Percentiles rank a stretch among this genome's conserved stretches.
These are phyloP conservation scores for Galerucella calmariensis DNA, from an alignment of 2,888 invertebrate species.

Conservation along the genomic window DNA sequence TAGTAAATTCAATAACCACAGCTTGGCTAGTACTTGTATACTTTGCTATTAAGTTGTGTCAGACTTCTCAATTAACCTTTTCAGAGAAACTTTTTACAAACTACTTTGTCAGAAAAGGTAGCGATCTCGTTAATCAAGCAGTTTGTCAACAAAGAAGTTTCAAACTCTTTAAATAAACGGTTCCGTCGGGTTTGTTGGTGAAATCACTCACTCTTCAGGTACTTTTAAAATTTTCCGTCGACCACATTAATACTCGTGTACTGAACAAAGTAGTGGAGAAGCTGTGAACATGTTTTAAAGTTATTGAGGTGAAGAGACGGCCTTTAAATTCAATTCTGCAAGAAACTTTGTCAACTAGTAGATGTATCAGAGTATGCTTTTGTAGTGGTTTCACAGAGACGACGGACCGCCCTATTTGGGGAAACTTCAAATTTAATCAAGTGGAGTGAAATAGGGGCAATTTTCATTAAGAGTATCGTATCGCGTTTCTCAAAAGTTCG, in stretches of 20 bases:
- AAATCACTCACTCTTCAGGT: conserved; percentile 7
- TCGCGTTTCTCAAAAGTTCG: conserved; percentile 1
- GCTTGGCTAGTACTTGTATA: not conserved
- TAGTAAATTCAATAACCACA: not conserved
- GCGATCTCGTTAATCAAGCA: conserved; percentile 17
- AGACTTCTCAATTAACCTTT: not conserved
- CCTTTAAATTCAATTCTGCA: conserved; percentile 31
- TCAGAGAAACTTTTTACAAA: not conserved
- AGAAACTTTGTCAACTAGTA: conserved; percentile 24
- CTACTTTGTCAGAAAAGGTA: conserved; percentile 10
- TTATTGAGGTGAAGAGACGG: conserved; percentile 21
- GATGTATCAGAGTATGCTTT: conserved; percentile 26
- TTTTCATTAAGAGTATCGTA: conserved; percentile 13
- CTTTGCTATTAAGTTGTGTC: not conserved
- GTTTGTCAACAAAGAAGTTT: conserved; percentile 23
- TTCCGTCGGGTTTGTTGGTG: not conserved
- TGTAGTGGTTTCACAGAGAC: conserved; percentile 20
- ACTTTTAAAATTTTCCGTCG: conserved; percentile 3
- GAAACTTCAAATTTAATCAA: conserved; percentile 27
- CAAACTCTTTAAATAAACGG: conserved; percentile 16
- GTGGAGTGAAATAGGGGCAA: not conserved
- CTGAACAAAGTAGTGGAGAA: conserved; percentile 5
- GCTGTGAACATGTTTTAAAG: conserved; percentile 27
- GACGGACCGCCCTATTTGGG: not conserved
- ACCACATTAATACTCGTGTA: conserved; percentile 13